A percentile compares a stretch with the other conserved stretches of the same genome.
Evolutionary conservation across 2,797 vertebrate genomes (phyloP).

Genomic region (Spinibarbus caldwelli): DNA sequence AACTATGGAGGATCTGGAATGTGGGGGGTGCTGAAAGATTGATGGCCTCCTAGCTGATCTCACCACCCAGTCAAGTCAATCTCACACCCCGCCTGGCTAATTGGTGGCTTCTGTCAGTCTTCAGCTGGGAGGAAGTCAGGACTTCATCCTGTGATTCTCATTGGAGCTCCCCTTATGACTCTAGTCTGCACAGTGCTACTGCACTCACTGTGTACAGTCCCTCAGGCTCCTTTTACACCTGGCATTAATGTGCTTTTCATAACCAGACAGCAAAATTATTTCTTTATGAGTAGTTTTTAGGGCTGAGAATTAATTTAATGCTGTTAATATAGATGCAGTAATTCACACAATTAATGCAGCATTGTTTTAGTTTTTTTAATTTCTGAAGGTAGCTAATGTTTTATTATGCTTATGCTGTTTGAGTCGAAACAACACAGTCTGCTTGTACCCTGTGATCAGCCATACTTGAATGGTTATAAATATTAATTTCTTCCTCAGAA

Average conservation of each 20-base stretch:
- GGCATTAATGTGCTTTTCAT: not conserved
- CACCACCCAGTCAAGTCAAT: constrained; percentile 44
- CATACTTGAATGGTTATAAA: not conserved
- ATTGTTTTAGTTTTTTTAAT: not conserved
- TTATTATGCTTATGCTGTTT: not conserved
- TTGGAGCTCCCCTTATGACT: constrained; percentile 2
- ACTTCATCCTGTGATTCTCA: constrained; percentile 22
- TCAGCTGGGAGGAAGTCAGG: constrained; percentile 44
- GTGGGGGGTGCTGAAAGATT: constrained; percentile 43
- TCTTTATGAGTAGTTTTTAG: not conserved
- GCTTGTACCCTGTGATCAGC: not conserved
- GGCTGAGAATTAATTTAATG: not conserved
- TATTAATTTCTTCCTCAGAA: not conserved
- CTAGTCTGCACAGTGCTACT: constrained; percentile 19
- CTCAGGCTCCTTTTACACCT: not conserved
- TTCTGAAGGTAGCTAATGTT: not conserved
- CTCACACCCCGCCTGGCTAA: constrained; percentile 63
- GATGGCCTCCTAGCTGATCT: constrained; percentile 47
- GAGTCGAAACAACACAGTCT: not conserved
- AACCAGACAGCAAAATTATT: not conserved
- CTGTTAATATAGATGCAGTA: not conserved
- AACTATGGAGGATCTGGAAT: constrained; percentile 34
- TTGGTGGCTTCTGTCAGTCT: constrained; percentile 67
- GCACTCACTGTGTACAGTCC: not conserved
- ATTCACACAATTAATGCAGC: not conserved